Base-by-base conservation (phyloP, 2,797 vertebrate species). In the Silurus lanzhouensis region DNA sequence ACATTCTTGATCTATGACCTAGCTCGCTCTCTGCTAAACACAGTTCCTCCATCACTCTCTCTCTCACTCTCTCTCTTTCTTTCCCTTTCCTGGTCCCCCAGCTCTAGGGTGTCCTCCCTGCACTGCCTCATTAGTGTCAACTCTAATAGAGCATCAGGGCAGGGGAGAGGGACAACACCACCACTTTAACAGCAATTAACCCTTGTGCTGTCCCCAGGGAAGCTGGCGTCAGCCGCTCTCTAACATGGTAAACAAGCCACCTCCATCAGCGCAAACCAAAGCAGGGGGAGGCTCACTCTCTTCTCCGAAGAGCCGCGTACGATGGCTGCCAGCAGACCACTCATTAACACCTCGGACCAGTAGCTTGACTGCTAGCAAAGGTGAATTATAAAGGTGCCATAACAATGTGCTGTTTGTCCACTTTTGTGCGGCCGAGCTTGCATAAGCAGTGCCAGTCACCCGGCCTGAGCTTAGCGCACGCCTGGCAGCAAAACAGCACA, bases 151-250 rank as follows among this genome's bases (percentile, higher is more conserved):
- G 94, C 94, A 94, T 93, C 93, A 91, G 96, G 94, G 92, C 93
- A 93, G 92, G 94, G 93, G 93, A 94, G 94, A 94, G 93, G 92
- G 94, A 95, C 95, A 95, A 94, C 95, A 95, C 94, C 94, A 93
- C 93, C 93, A 94, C 94, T 95, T 96, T 96, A 96, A 95, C 96
- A 96, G 96, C 95, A 96, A 97, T 97, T 96, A 97, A 97, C 96
- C 95, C 94, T 94, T 94, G 93, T 92, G 92, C 93, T 90, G 89
- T 96, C 95, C 95, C 95, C 87, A 84, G 95, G 95, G 95, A 95
- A 91, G 93, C 92, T 91, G 92, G 94, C 93, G 95, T 96, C 96
- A 96, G 95, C 93, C 94, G 94, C 94, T 95, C 95, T 94, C 94
- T 95, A 96, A 95, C 95, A 95, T 94, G 95, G 96, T 96, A 96